A percentile compares a stretch with the other conserved stretches of the same genome.
Conservation (phyloP, 2,888 invertebrate genomes). For the Arctia plantaginis region DNA sequence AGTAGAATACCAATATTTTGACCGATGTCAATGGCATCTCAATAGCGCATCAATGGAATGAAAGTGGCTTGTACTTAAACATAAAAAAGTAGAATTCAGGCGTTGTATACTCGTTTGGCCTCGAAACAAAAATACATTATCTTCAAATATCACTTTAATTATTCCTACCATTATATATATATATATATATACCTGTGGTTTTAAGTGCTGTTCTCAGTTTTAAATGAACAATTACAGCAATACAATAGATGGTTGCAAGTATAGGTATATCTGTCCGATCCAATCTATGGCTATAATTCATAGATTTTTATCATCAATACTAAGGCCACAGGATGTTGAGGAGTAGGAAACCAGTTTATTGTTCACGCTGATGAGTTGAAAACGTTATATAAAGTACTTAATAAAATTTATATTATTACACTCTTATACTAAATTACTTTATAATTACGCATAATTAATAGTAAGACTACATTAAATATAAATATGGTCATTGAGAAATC, state of each 20-base stretch:
- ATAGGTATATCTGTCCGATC: slow-evolving; percentile 45
- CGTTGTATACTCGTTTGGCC: not conserved
- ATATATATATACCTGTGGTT: not conserved
- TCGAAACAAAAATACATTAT: no score
- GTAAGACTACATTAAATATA: not conserved
- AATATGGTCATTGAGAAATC: not conserved
- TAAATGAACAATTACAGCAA: slow-evolving; percentile 42
- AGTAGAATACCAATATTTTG: no score
- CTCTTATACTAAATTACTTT: slow-evolving; percentile 3
- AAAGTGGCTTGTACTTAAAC: no score
- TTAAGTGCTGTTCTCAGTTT: not conserved
- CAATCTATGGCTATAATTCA: slow-evolving; percentile 41
- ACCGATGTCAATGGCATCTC: no score
- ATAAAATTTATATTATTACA: slow-evolving; percentile 5
- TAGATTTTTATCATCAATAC: slow-evolving; percentile 58
- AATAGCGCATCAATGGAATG: no score
- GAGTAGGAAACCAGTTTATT: slow-evolving; percentile 41
- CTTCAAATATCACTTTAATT: no score
- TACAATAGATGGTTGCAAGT: slow-evolving; percentile 48
- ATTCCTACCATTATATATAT: not conserved
- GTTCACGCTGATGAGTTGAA: slow-evolving; percentile 23
- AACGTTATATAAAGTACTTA: slow-evolving; percentile 16
- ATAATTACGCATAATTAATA: slow-evolving; percentile 1
- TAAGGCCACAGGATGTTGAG: slow-evolving; percentile 70
- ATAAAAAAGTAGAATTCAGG: no score